A percentile compares a stretch with the other conserved stretches of the same genome.
These are phyloP conservation scores for Pituophis catenifer DNA, from an alignment of 2,113 vertebrate genomes.

Conservation along the genomic window DNA sequence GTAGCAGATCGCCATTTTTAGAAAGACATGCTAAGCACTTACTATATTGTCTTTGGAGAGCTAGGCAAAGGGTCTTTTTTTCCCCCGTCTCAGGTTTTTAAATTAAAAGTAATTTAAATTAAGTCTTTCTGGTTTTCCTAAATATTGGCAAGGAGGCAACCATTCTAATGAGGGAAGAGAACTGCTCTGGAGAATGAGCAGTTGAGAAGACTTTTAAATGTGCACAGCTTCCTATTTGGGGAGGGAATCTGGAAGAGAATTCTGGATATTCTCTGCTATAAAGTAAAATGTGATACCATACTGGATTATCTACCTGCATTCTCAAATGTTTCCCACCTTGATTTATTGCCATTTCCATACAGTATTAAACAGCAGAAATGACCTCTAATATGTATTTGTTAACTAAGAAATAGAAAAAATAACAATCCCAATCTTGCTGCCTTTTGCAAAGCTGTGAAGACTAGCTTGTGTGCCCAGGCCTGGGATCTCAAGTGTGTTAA, in stretches of 20 bases:
- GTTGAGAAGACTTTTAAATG: background rate
- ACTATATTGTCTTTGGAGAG: background rate
- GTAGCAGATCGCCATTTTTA: background rate
- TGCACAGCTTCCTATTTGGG: background rate
- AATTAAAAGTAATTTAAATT: background rate
- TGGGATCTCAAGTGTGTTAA: background rate
- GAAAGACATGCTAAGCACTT: background rate
- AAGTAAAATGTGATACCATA: background rate
- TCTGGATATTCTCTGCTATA: background rate
- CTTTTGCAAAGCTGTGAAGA: background rate
- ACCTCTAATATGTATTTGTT: constrained; percentile 47
- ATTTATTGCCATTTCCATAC: background rate
- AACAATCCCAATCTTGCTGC: background rate
- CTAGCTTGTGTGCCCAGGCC: background rate
- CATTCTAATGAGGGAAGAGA: background rate
- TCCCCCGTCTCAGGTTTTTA: background rate
- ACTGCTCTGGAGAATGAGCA: background rate
- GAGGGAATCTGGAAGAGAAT: background rate
- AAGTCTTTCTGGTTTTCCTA: background rate
- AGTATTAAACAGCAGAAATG: background rate
- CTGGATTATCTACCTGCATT: background rate
- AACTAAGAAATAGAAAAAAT: constrained; percentile 11
- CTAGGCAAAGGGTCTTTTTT: background rate
- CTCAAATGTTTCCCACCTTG: background rate
- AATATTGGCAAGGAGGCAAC: background rate